Evolutionary conservation across 2,113 vertebrate genomes (phyloP), one percentile per base, ranked within the genome.

Genomic region (Heterochromis multidens): DNA sequence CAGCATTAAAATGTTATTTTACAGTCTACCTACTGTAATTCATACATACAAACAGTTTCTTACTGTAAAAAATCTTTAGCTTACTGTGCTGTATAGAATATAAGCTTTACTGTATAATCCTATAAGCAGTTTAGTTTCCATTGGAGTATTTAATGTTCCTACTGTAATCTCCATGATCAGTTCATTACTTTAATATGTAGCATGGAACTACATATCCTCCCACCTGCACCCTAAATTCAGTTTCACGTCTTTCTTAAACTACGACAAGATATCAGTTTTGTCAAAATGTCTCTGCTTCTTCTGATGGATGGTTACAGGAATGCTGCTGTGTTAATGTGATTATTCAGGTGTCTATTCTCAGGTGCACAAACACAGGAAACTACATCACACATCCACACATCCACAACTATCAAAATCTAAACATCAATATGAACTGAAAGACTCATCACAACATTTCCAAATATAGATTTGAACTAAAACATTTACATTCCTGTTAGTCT

Each of bases 301-400:
- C 16, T 2, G 6, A 54, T 74, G 46, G 17, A 14, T 74, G 43
- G 27, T 52, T 74, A 74, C 43, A 14, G 46, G 46, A 74, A 31
- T 31, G 25, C 43, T 74, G 46, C 70, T 74, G 70, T n/a, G 46
- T 74, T 74, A 17, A 74, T 74, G 27, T 54, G 70, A 72, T 54
- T 52, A 54, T n/a, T 74, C 70, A 54, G 43, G 70, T 74, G 27
- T 54, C 70, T 74, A 54, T 54, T 74, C 70, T 14, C 46, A 74
- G 27, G 70, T 31, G 70, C 46, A 31, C 70, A n/a, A 54, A 54
- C 70, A 54, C 70, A 3, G 6, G 70, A 54, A 74, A 74, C 46
- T 74, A n/a, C 17, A 13, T 33, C 52, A 74, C 6, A 4, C 17
- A 72, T 0, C 25, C 52, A 74, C 6, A 4, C 17, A 72, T 0